Conservation (phyloP, 2,797 vertebrate genomes). For the Smutsia gigantea region DNA sequence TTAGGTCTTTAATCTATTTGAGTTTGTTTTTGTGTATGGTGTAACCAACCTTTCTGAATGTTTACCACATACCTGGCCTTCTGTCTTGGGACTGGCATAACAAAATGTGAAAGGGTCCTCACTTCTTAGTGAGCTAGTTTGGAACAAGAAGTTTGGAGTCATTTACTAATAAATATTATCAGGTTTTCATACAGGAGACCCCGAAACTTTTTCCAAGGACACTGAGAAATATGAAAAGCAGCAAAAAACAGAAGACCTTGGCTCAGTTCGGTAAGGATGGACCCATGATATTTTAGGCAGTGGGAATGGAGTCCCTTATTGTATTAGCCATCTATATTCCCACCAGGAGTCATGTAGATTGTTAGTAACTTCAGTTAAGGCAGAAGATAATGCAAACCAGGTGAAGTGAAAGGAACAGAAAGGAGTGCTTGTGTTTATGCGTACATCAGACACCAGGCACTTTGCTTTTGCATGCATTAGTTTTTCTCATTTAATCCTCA, state of each 20-base stretch:
- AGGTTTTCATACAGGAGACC: conserved; percentile 34
- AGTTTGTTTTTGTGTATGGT: too few relatives aligned
- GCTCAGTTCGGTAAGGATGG: conserved; percentile 63
- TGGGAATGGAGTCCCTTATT: neutral
- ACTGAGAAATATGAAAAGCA: neutral
- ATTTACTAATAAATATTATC: neutral
- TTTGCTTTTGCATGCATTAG: neutral
- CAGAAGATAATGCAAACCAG: neutral
- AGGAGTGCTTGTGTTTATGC: neutral
- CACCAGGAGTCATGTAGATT: too few relatives aligned
- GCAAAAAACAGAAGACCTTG: conserved; percentile 5
- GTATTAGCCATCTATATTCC: neutral
- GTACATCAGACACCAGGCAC: neutral
- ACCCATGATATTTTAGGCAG: neutral
- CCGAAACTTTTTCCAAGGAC: conserved; percentile 44
- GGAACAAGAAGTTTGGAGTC: neutral
- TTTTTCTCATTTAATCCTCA: neutral
- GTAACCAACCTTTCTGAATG: neutral
- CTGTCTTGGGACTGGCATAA: neutral
- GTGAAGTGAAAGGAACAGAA: neutral
- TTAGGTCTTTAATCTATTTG: too few relatives aligned
- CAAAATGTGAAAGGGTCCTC: neutral
- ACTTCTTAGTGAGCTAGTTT: neutral
- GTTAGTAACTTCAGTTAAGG: neutral
- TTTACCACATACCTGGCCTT: neutral